Evolutionary conservation across 2,888 invertebrate genomes (phyloP).

Genomic region (Deladenus siricidicola): DNA sequence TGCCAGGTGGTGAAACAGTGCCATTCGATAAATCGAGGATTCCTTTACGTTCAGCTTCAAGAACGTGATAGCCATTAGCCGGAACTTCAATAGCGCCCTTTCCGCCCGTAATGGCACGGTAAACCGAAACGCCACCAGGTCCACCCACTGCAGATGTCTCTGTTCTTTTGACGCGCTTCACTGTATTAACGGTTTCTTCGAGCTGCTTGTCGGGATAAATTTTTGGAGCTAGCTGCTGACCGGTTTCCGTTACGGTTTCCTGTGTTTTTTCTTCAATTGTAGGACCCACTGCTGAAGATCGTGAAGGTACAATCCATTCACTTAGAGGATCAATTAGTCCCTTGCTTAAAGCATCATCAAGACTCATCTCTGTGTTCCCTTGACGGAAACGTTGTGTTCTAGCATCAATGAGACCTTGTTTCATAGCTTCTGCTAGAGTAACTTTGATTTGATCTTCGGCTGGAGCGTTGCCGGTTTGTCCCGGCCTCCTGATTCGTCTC

Average conservation of each 20-base stretch:
- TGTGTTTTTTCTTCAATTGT: slow-evolving; percentile 53
- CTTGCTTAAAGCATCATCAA: slow-evolving; percentile 54
- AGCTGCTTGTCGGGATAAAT: slow-evolving; percentile 48
- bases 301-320: slow-evolving; percentile 53
- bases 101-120: slow-evolving; percentile 53
- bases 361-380: slow-evolving; percentile 60
- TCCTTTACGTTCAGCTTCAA: slow-evolving; percentile 73
- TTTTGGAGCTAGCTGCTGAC: slow-evolving; percentile 53
- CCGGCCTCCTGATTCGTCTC: slow-evolving; percentile 70
- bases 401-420: slow-evolving; percentile 69
- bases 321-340: slow-evolving; percentile 52
- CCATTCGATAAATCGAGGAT: slow-evolving; percentile 76
- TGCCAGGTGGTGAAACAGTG: slow-evolving; percentile 74
- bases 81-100: slow-evolving; percentile 65
- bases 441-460: slow-evolving; percentile 57
- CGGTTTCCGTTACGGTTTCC: slow-evolving; percentile 52
- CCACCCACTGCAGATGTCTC: slow-evolving; percentile 51
- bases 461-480: slow-evolving; percentile 46
- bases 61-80: slow-evolving; percentile 72
- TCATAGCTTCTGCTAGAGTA: slow-evolving; percentile 36
- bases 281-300: slow-evolving; percentile 43
- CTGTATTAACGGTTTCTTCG: slow-evolving; percentile 53
- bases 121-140: slow-evolving; percentile 43
- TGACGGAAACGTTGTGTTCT: slow-evolving; percentile 53
- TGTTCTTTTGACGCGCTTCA: slow-evolving; percentile 50